These are phyloP conservation scores for Megastigmus dorsalis DNA, from an alignment of 2,888 invertebrate species.

Conservation along the genomic window DNA sequence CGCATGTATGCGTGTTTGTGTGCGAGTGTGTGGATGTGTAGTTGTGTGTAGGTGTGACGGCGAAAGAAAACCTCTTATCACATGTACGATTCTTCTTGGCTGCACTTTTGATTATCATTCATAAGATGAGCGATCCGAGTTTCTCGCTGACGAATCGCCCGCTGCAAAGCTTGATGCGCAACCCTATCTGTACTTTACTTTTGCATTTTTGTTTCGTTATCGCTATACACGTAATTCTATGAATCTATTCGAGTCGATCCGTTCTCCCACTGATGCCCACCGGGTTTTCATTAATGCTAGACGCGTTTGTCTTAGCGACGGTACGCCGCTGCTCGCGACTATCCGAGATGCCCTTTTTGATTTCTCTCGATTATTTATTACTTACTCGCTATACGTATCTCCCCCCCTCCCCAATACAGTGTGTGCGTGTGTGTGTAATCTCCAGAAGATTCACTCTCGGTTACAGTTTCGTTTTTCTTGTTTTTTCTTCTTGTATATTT, in stretches of 20 bases:
- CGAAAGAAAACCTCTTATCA: constrained; percentile 50
- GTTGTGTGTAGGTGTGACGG: no score
- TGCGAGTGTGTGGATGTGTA: no score
- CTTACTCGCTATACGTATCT: background rate
- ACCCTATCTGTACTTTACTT: constrained; percentile 8
- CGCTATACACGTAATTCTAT: constrained; percentile 26
- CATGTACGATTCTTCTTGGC: constrained; percentile 53
- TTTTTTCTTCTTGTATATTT: no score
- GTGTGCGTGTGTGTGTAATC: no score
- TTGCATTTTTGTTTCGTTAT: background rate
- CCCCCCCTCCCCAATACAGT: constrained; percentile 3
- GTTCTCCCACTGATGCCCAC: constrained; percentile 33
- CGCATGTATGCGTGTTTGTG: no score
- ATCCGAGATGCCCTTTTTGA: constrained; percentile 16
- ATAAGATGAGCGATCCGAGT: constrained; percentile 19
- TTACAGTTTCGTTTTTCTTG: background rate
- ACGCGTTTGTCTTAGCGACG: constrained; percentile 11
- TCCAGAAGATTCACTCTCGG: background rate
- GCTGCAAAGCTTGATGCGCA: constrained; percentile 22
- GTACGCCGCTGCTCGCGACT: background rate
- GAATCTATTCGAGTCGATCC: constrained; percentile 26
- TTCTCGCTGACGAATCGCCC: constrained; percentile 1
- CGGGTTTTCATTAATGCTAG: no score
- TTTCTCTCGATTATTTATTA: constrained; percentile 5
- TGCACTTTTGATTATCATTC: constrained; percentile 55